Percentiles rank a stretch among this genome's conserved stretches.
Conservation (phyloP, 92 coral and sea anemone species). For the Porites rus region DNA sequence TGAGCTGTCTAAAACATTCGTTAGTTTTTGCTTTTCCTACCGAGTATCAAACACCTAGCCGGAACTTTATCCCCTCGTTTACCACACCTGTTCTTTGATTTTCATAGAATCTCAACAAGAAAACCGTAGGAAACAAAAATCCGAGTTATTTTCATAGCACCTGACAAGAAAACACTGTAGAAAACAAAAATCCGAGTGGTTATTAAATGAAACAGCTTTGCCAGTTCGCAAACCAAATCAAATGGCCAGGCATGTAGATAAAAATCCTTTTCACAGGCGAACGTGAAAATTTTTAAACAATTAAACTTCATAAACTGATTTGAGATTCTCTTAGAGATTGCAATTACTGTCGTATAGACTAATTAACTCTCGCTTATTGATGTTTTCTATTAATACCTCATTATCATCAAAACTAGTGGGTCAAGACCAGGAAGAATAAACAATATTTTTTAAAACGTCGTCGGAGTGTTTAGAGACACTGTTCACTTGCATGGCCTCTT, state of each 20-base stretch:
- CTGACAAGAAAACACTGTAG: neutral
- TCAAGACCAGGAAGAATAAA: neutral
- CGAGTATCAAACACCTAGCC: too few species aligned
- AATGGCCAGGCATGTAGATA: neutral
- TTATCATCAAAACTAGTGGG: neutral
- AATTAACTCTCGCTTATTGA: constrained; percentile 16
- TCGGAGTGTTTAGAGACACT: neutral
- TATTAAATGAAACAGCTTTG: neutral
- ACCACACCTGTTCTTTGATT: too few species aligned
- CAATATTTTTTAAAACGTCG: neutral
- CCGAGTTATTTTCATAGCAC: too few species aligned
- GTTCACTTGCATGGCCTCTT: neutral
- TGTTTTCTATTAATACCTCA: neutral
- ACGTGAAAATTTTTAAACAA: constrained; percentile 13
- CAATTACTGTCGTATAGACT: constrained; percentile 8
- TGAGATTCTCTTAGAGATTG: neutral
- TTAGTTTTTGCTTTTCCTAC: too few species aligned
- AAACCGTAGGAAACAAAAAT: too few species aligned
- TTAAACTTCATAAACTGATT: constrained; percentile 3
- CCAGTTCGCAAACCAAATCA: neutral
- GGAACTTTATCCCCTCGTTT: too few species aligned
- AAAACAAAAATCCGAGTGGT: neutral
- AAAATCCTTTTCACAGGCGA: constrained; percentile 16
- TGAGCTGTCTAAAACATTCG: neutral
- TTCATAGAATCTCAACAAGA: too few species aligned